Percentiles rank a stretch among this genome's conserved stretches.
These are phyloP conservation scores for Antennarius striatus DNA, from an alignment of 2,113 vertebrate genomes.

Conservation along the genomic window DNA sequence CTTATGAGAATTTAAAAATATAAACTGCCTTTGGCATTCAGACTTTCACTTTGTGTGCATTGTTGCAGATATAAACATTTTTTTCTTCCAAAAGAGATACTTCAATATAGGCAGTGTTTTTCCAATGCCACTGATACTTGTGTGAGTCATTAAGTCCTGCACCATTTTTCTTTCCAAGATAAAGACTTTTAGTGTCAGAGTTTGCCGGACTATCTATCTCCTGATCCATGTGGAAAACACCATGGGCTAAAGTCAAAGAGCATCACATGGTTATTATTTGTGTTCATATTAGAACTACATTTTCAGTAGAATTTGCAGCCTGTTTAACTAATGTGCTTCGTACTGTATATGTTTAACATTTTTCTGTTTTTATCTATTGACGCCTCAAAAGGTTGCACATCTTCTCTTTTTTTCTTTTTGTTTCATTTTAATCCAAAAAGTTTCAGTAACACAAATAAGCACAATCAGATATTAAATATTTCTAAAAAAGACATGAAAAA, in stretches of 20 bases:
- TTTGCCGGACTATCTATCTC: slow-evolving; percentile 29
- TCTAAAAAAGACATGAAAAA: no score
- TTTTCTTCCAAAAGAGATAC: neutral
- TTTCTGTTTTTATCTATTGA: no score
- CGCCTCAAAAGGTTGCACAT: no score
- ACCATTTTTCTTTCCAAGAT: neutral
- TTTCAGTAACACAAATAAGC: no score
- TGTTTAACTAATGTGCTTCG: neutral
- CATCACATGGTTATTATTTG: neutral
- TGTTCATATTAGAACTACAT: neutral
- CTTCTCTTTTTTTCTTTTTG: no score
- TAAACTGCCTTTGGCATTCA: neutral
- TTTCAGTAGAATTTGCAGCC: neutral
- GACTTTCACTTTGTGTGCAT: neutral
- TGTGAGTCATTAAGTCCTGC: slow-evolving; percentile 1
- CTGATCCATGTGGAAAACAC: slow-evolving; percentile 31
- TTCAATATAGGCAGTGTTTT: slow-evolving; percentile 1
- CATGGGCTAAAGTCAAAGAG: slow-evolving; percentile 15
- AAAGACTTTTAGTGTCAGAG: slow-evolving; percentile 28
- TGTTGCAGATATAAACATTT: neutral
- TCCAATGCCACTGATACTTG: neutral
- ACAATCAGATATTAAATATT: no score
- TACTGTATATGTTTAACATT: no score
- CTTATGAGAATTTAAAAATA: no score
- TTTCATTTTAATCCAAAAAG: no score